A percentile compares a stretch with the other conserved stretches of the same genome.
Evolutionary conservation across 2,113 vertebrate species (phyloP).

Genomic region (Erythrolamprus reginae): DNA sequence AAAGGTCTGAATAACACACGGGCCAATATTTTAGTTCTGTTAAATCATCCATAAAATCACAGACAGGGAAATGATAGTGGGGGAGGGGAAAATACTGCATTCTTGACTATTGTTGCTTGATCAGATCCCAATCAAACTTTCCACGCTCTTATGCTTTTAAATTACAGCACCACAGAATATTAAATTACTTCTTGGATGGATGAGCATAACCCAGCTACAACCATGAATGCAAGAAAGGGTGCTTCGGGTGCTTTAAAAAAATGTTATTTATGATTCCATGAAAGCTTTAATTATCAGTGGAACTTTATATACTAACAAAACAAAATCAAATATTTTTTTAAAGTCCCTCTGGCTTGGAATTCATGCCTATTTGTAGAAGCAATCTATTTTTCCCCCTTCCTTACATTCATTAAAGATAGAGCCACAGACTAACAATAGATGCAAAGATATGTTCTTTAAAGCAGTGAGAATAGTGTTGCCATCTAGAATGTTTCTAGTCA

Average conservation of each 20-base stretch:
- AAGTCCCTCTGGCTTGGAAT: neutral
- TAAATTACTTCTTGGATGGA: constrained; percentile 57
- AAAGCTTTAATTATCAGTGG: constrained; percentile 61
- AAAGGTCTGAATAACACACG: constrained; percentile 45
- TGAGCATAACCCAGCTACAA: constrained; percentile 42
- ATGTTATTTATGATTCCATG: constrained; percentile 59
- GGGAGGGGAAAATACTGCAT: neutral
- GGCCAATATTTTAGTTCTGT: neutral
- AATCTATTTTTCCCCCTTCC: neutral
- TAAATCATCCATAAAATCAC: constrained; percentile 52
- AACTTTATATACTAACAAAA: constrained; percentile 32
- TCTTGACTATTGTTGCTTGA: constrained; percentile 34
- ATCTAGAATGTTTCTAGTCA: neutral
- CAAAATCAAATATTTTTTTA: neutral
- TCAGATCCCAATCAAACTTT: constrained; percentile 52
- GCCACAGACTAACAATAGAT: neutral
- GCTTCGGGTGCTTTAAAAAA: constrained; percentile 33
- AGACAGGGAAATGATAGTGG: constrained; percentile 20
- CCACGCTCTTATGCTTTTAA: constrained; percentile 61
- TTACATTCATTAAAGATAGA: neutral
- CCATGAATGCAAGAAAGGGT: constrained; percentile 25
- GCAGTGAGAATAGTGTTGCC: neutral
- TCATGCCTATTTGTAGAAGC: neutral
- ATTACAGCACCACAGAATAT: constrained; percentile 46
- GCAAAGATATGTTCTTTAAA: neutral